Evolutionary conservation across 2,797 vertebrate species (phyloP).

Genomic region (Falco berigora): DNA sequence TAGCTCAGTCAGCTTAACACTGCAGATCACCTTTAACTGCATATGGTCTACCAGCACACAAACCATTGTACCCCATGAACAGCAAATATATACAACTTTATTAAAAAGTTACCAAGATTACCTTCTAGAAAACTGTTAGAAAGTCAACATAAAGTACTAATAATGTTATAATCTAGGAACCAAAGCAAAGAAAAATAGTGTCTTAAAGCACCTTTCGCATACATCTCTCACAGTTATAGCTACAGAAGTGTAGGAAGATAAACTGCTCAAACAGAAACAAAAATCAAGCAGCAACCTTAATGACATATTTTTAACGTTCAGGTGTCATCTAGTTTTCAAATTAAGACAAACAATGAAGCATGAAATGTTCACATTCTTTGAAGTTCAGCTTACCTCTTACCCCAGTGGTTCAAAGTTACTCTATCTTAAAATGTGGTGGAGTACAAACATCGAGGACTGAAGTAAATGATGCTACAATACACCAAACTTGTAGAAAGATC

Average conservation of each 20-base stretch:
- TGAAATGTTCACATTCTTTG: not conserved
- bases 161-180: not conserved
- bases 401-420: not conserved
- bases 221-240: not conserved
- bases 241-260: not conserved
- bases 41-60: not conserved
- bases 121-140: not conserved
- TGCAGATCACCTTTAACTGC: not conserved
- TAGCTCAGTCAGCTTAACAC: not conserved
- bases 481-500: not conserved
- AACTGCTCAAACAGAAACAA: not conserved
- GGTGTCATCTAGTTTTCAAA: not conserved
- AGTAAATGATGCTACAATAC: not conserved
- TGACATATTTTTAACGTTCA: not conserved
- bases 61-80: not conserved
- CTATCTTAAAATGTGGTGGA: not conserved
- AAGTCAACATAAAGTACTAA: not conserved
- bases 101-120: not conserved
- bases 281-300: not conserved
- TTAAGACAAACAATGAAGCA: not conserved
- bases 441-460: not conserved
- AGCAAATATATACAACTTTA: not conserved
- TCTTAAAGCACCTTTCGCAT: not conserved
- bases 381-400: not conserved
- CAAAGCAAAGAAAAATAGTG: not conserved